Evolutionary conservation across 2,888 invertebrate genomes (phyloP), one percentile per base, ranked within the genome.

Genomic region (Chromoteleia sp.): DNA sequence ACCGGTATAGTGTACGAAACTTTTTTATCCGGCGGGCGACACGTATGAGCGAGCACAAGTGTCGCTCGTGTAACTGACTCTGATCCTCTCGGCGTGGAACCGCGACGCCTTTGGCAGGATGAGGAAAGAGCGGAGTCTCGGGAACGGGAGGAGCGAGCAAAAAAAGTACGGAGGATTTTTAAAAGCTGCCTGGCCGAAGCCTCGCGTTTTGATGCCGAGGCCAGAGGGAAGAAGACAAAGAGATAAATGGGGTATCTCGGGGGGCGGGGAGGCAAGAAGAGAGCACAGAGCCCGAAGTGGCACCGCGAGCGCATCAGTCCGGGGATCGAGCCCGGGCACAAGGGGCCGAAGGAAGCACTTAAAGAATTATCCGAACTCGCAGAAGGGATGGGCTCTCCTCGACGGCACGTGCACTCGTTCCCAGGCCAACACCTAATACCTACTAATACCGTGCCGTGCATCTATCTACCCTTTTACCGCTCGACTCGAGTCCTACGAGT

Each of bases 381-480:
- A 80, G 84, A 78, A 84, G 84, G 84, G 84, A 84, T 82, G 85
- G 89, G 87, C 86, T 88, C 86, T 73, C 52, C 87, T 87, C 87
- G 85, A 86, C 83, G 87, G 88, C 91, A 91, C 89, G 91, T 91
- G 91, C 91, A 86, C 86, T 85, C 87, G 87, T 91, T 91, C 91
- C 91, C 91, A 91, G 91, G 90, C 91, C 91, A 90, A 91, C 90
- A 91, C 91, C 91, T 91, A 91, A 91, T 91, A 90, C 91, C 90
- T 90, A 91, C 91, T 91, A 91, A 91, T 91, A 89, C 83, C 63
- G 87, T 88, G 86, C 89, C 89, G 89, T 90, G 90, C 89, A 90
- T 90, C 90, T 90, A 88, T 90, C 89, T 91, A 91, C 90, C 90
- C 91, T 91, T 91, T 90, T 90, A 90, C 90, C 88, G 89, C 89